phyloP scores from a whole-genome alignment of 2,797 vertebrate genomes.

The Mionectes olivaceus region DNA sequence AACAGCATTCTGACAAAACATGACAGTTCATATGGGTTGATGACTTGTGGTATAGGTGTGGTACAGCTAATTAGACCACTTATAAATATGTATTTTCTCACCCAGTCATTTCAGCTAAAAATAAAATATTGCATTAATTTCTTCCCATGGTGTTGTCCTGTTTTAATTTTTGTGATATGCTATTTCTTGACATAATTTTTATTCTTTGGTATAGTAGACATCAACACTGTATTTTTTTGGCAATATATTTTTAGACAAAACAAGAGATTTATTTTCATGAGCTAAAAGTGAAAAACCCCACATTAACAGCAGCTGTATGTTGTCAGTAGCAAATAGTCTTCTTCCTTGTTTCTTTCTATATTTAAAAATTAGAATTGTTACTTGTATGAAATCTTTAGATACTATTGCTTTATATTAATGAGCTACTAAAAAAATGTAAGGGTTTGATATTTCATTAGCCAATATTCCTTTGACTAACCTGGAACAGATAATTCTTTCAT shows the following conservation, averaged over 20 bases:
- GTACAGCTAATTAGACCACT: neutral
- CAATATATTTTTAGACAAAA: neutral
- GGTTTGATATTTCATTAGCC: neutral
- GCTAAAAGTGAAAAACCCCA: neutral
- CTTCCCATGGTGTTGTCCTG: neutral
- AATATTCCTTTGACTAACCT: neutral
- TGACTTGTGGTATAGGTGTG: neutral
- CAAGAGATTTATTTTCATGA: neutral
- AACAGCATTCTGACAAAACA: neutral
- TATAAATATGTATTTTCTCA: neutral
- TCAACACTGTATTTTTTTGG: neutral
- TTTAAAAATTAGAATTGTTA: neutral
- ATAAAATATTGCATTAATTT: neutral
- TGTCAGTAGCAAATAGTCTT: neutral
- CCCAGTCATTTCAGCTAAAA: neutral
- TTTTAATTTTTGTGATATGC: neutral
- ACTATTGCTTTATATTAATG: neutral
- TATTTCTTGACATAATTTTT: neutral
- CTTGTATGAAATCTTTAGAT: neutral
- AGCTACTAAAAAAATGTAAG: neutral
- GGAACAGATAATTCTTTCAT: neutral
- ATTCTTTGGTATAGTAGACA: neutral
- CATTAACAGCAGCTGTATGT: neutral
- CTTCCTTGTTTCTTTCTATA: neutral
- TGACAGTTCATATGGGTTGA: neutral